Evolutionary conservation across 2,888 invertebrate species (phyloP), one percentile per base, ranked within the genome.

Genomic region (Drosophila cracens): DNA sequence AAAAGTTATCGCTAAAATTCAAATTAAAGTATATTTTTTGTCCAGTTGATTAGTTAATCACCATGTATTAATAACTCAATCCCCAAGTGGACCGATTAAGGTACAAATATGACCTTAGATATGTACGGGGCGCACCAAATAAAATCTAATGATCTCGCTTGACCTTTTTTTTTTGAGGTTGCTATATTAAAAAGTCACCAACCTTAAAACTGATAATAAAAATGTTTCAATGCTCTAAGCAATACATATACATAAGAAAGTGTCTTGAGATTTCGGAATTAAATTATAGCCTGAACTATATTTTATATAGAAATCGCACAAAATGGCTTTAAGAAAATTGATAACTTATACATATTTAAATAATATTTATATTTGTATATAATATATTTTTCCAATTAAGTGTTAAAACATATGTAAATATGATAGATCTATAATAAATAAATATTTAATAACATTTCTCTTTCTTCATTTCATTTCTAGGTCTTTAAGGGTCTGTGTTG

Each of bases 1-100:
- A 6, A 27, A 57, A 51, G 10, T 63, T 49, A 79, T 79, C 70
- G 49, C 43, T 25, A 4, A 34, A 46, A 61, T 25, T 48, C 36
- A 27, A 40, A 46, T 4, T 54, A 6, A 36, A 54, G 31, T 51
- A 49, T 49, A 51, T 27, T 31, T 27, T 52, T 61, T 73, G 52
- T 25, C 21, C 16, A 64, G 64, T 77, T 63, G 59, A 67, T 75
- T 57, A 53, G 18, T 40, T 59, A 63, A 70, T 77, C 79, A 27
- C 54, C 18, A 40, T n/a, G 46, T 38, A 48, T 57, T 69, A 21
- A 59, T 62, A 62, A 40, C 46, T 43, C 46, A 61, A 70, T 79
- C 80, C 27, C 80, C 21, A 56, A 71, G 76, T 65, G 64, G 54
- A 67, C 43, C 77, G 70, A 79, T 67, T 75, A 54, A 79, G 75